Evolutionary conservation across 2,888 invertebrate genomes (phyloP), one percentile per base, ranked within the genome.

Genomic region (Thereva unica): DNA sequence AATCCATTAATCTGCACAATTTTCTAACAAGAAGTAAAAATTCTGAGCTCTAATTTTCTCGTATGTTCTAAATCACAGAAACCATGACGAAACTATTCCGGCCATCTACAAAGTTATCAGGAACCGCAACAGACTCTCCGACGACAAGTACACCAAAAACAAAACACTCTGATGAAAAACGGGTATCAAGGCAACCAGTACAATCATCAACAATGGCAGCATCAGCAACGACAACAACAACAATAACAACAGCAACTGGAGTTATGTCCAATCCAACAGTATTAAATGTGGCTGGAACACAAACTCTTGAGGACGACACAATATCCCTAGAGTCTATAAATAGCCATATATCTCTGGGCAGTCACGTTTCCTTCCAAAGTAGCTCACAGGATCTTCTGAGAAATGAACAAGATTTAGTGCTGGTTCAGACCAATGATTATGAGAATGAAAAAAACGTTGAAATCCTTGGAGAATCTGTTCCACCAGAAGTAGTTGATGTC

Each of bases 31-130:
- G 23, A 23, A 37, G 37, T 52, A 52, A 52, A 50, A 50, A 34
- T 34, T 23, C 38, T 37, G n/a, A 37, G 9, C 38, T 53, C n/a
- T 38, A 53, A 35, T 53, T 9, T 53, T 42, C 3, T 42, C 7
- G 7, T 53, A 37, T n/a, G 34, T 64, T 52, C 40, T 59, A 57
- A 47, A 50, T 66, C 44, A 45, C 77, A 71, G 80, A 79, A 74
- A 78, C 79, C 70, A 77, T 80, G 75, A 79, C 78, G 71, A 80
- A 80, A 75, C 77, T 80, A 66, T 80, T 80, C 75, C 79, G 80
- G 70, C 76, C 78, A 69, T 76, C 78, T 68, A 71, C 75, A 55
- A 40, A 55, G 64, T 53, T 45, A 49, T 61, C 67, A 38, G 61
- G 49, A 49, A 54, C 23, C 47, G 10, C 54, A 47, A 37, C 47